Percentiles rank a stretch among this genome's conserved stretches.
These are phyloP conservation scores for Drosophila ficusphila DNA, from an alignment of 1,140 invertebrate species.

Conservation along the genomic window DNA sequence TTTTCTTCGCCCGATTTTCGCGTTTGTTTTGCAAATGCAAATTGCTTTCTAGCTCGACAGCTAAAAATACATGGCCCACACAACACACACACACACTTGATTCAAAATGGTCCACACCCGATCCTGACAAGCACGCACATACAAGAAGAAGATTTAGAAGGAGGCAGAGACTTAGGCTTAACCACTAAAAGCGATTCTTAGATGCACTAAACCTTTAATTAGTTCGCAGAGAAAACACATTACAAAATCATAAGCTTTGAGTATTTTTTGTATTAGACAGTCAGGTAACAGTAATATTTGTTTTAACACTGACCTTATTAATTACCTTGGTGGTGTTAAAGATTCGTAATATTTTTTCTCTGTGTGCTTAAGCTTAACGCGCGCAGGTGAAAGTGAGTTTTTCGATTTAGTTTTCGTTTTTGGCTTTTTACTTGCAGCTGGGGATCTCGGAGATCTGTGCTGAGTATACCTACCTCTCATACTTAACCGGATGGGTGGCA, in stretches of 20 bases:
- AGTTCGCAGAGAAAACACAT: constrained; percentile 28
- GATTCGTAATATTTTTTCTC: constrained; percentile 32
- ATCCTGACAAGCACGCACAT: constrained; percentile 22
- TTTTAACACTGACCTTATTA: neutral
- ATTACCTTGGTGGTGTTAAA: neutral
- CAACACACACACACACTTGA: constrained; percentile 11
- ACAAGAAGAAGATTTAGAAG: neutral
- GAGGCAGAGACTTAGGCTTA: constrained; percentile 22
- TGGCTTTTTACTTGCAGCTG: constrained; percentile 23
- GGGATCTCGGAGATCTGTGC: constrained; percentile 7
- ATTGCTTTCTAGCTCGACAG: constrained; percentile 53
- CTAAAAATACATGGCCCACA: constrained; percentile 60
- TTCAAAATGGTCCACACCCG: constrained; percentile 47
- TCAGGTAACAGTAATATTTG: too few relatives aligned
- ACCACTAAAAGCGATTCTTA: constrained; percentile 18
- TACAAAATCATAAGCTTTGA: too few relatives aligned
- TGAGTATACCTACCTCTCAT: constrained; percentile 83
- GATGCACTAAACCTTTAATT: constrained; percentile 25
- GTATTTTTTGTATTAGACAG: too few relatives aligned
- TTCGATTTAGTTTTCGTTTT: constrained; percentile 23
- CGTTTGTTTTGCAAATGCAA: constrained; percentile 57
- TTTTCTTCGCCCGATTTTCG: constrained; percentile 60
- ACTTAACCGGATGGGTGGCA: constrained; percentile 83
- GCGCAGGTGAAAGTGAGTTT: constrained; percentile 72
- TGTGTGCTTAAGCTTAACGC: constrained; percentile 61